Evolutionary conservation across 2,888 invertebrate species (phyloP), one percentile per base, ranked within the genome.

Genomic region (Amblyjoppa proteus): DNA sequence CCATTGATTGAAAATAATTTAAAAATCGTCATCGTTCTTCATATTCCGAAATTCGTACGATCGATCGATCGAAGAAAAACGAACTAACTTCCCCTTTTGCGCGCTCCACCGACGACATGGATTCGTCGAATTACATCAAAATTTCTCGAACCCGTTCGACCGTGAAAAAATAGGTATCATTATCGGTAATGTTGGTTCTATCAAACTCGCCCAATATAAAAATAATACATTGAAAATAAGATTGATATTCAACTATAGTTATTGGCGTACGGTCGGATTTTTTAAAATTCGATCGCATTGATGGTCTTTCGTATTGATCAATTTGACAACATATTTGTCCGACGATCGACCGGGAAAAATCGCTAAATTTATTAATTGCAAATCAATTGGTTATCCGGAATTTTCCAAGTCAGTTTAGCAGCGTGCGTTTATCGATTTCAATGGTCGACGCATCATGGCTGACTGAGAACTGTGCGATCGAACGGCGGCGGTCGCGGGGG

Each of bases 1-100:
- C 90, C 89, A 4, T 75, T 6, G 6, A 13, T n/a, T 28, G 1
- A 25, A 45, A 41, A 38, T 13, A 76, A 76, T 45, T 2, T 4
- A 13, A 41, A 45, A 56, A 61, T 25, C 11, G 11, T 71, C 20
- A 38, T 2, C n/a, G 2, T 25, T 7, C 9, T 38, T n/a, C 28
- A 34, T 58, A 85, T 49, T 75, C 64, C 20, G 20, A 74, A 41
- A 28, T 45, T 38, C 7, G 64, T 5, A 25, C 34, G 34, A 64
- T 64, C 31, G 28, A 28, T 75, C 66, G 31, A 64, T 25, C 61
- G 16, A 11, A 28, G 3, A 61, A 61, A 61, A 31, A 49, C 45
- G 3, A 41, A 41, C 3, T 56, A 13, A 56, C 53, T 20, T 56
- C 9, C 20, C 9, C 20, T 69, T 28, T 13, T n/a, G 28, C 28